Evolutionary conservation across 1,140 invertebrate genomes (phyloP).

Genomic region (Aleiodes sp.): DNA sequence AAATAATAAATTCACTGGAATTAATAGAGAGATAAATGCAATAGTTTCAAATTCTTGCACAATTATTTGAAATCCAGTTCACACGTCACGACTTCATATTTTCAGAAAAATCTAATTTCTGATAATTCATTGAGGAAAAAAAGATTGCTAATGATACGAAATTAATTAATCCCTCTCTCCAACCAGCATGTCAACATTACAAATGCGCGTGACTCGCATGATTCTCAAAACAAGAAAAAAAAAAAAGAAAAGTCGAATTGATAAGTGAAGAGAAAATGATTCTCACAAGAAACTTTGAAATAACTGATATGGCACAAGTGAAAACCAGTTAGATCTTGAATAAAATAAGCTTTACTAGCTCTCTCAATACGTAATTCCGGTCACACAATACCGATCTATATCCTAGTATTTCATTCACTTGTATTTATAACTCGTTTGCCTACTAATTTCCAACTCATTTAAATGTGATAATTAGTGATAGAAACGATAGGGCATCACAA

Average conservation of each 20-base stretch:
- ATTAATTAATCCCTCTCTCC: background rate
- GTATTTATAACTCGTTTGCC: no score
- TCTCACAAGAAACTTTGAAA: background rate
- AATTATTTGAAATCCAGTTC: background rate
- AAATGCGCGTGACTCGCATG: background rate
- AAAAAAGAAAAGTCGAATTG: background rate
- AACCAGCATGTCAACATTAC: background rate
- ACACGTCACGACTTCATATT: background rate
- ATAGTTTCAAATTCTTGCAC: background rate
- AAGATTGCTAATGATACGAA: background rate
- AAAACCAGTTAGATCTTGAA: constrained; percentile 3
- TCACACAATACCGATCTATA: background rate
- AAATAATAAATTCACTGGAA: no score
- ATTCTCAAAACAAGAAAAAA: no score
- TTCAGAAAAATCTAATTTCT: background rate
- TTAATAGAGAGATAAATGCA: no score
- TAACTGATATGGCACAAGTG: background rate
- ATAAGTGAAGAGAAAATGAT: background rate
- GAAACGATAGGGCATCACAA: no score
- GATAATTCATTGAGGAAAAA: background rate
- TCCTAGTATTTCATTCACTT: background rate
- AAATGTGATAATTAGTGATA: no score
- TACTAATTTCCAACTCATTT: no score
- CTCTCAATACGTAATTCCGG: background rate
- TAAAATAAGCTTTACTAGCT: background rate